Percentiles rank a stretch among this genome's conserved stretches.
Conservation (phyloP, 2,113 vertebrate genomes). For the Poicephalus gulielmi region DNA sequence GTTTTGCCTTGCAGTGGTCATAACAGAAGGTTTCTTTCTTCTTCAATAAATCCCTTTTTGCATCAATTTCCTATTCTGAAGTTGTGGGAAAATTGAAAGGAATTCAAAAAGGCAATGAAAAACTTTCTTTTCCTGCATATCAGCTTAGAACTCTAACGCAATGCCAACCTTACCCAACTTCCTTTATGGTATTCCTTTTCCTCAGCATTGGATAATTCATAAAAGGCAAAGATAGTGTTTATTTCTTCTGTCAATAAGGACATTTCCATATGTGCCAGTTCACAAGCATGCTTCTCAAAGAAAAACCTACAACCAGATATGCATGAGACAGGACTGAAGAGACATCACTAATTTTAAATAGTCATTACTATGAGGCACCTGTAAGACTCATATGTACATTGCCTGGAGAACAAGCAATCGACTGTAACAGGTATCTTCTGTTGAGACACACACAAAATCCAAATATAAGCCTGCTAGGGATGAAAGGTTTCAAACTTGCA, state of each 20-base stretch:
- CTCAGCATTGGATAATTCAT: background rate
- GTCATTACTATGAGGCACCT: background rate
- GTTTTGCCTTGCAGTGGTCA: background rate
- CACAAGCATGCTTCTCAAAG: constrained; percentile 53
- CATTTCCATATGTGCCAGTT: constrained; percentile 35
- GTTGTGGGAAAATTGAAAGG: background rate
- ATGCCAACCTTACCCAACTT: background rate
- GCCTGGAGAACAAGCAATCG: background rate
- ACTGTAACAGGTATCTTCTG: background rate
- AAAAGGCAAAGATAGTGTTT: constrained; percentile 13
- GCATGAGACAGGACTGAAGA: background rate
- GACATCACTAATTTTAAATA: fast-evolving
- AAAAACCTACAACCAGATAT: constrained; percentile 31
- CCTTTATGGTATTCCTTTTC: background rate
- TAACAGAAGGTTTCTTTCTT: background rate
- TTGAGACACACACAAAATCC: background rate
- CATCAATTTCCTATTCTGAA: background rate
- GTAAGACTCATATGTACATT: background rate
- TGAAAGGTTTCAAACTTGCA: background rate
- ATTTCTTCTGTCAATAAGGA: constrained; percentile 28
- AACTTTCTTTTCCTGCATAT: background rate
- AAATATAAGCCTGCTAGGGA: background rate
- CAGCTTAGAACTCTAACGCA: fast-evolving
- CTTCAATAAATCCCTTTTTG: background rate
- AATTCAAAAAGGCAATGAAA: background rate